Evolutionary conservation across 2,113 vertebrate genomes (phyloP).

Genomic region (Picathartes gymnocephalus): DNA sequence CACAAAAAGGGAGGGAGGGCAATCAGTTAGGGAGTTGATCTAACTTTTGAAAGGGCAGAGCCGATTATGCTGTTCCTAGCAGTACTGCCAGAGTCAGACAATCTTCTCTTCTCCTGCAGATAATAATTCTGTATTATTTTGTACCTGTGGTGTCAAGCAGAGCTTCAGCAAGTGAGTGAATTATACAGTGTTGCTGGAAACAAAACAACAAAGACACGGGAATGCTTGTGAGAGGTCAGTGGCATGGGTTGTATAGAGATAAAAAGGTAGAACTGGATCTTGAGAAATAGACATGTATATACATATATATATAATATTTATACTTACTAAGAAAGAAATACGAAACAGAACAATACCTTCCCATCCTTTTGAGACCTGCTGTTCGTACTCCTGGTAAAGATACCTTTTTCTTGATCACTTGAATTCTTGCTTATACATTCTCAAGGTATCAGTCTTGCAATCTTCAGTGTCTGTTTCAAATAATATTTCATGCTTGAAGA

Average conservation of each 20-base stretch:
- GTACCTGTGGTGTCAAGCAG: constrained; percentile 12
- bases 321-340: not conserved
- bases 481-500: not conserved
- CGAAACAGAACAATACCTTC: not conserved
- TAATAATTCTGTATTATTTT: constrained; percentile 21
- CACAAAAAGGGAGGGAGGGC: constrained; percentile 1
- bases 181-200: constrained; percentile 13
- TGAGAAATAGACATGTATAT: not conserved
- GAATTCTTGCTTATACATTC: not conserved
- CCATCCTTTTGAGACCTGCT: not conserved
- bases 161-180: constrained; percentile 2
- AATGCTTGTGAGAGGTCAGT: not conserved
- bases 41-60: constrained; percentile 43
- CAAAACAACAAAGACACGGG: not conserved
- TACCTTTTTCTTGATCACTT: not conserved
- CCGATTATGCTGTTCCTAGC: constrained; percentile 6
- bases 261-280: not conserved
- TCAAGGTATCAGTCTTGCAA: not conserved
- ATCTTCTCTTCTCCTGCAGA: constrained; percentile 39
- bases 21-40: constrained; percentile 37
- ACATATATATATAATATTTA: not conserved
- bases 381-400: not conserved
- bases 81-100: not conserved
- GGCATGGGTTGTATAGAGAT: not conserved
- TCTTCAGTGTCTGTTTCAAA: not conserved